Base-by-base conservation (phyloP, 1,140 invertebrate species). In the Drosophila lini region DNA sequence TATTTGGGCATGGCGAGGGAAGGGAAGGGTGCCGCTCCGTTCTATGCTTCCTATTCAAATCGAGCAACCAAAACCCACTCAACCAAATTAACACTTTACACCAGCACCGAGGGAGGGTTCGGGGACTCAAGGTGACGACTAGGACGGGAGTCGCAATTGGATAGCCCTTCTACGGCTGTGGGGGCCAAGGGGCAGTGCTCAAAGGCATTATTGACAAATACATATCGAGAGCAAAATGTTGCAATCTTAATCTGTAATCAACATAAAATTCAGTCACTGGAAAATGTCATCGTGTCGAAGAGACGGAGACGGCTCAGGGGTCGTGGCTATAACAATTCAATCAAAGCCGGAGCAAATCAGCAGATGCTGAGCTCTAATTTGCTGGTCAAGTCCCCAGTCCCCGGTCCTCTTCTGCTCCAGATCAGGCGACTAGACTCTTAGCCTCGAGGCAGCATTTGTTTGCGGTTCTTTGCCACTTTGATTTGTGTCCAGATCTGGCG, bases 241-340 rank as follows among this genome's bases (percentile, higher is more conserved):
- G 82, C 82, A 88, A 86, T 86, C 82, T 86, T 86, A 89, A 88
- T 88, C 84, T 89, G 84, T 88, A 88, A 89, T 88, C 84, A 88
- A 88, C 84, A 88, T 88, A 89, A 88, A 88, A 89, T 80, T 88
- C 84, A 88, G 84, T 75, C 84, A 89, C 68, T 88, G 84, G 80
- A 88, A 88, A 88, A 88, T 88, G 84, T 81, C 84, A 88, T 88
- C 84, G 82, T 48, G 45, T 48, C 60, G 53, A 34, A 31, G 19
- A 19, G 47, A 32, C 8, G 41, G 25, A 28, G 32, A 47, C 38
- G 38, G 1, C 9, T 9, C 15, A 38, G 32, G 25, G 13, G 48
- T 44, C 63, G 69, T 48, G 62, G 80, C 74, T 75, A 69, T 81
- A 81, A 88, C 82, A 86, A 88, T 86, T 86, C 82, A 86, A 86